Evolutionary conservation across 2,888 invertebrate species (phyloP), one percentile per base, ranked within the genome.

Genomic region (Brachynemurus nebulosus): DNA sequence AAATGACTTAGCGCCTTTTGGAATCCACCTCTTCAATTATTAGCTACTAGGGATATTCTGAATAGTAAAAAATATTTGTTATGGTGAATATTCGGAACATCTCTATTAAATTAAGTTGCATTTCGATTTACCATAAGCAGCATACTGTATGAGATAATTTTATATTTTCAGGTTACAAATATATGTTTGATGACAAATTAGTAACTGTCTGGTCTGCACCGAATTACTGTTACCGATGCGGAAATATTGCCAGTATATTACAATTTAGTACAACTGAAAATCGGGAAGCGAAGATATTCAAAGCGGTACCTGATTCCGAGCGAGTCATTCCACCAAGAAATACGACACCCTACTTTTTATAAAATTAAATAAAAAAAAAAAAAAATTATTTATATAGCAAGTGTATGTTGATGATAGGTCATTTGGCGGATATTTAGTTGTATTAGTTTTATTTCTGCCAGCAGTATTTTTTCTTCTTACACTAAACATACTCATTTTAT

Each of bases 151-250:
- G 12, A 19, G 7, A 44, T 16, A 39, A n/a, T 27, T 48, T 50
- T 51, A 47, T 45, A 48, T 53, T 66, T 72, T 17, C 68, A 88
- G 91, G 92, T 49, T 91, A 82, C 67, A 96, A 93, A 70, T 98
- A 93, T 64, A 93, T 97, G 90, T 99, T 98, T 66, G 85, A 95
- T 59, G 86, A 93, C 56, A 86, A 89, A 62, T 69, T 98, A 55
- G 95, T 97, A 25, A 99, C 98, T 0, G 92, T 99, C 2, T 99
- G 98, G 93, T 95, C 97, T 12, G 98, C 98, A 4, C 98, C 98
- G 4, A 99, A 98, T 69, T 99, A 98, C 66, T 99, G 98, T 67
- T 99, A 98, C 64, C 81, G 98, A 19, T 98, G 98, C 62, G 98
- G 97, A 38, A 99, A 98, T 64, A 83, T 95, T 44, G 98, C 98